Percentiles rank a stretch among this genome's conserved stretches.
Evolutionary conservation across 2,888 invertebrate genomes (phyloP).

Genomic region (Morpho helenor): DNA sequence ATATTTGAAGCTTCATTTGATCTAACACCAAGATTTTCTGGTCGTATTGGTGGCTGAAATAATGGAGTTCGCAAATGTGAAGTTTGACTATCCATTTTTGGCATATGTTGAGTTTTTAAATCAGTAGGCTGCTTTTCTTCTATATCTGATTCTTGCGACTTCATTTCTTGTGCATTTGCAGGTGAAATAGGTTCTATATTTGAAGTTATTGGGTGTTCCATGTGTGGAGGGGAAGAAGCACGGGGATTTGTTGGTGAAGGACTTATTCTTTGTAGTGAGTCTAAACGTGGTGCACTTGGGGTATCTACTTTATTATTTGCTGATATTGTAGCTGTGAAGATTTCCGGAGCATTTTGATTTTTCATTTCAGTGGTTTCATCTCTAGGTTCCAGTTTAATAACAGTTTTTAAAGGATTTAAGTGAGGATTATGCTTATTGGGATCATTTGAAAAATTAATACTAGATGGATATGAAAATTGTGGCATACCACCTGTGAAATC

Average conservation of each 20-base stretch:
- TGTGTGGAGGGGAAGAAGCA: constrained; percentile 62
- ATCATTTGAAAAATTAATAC: constrained; percentile 62
- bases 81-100: constrained; percentile 54
- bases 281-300: constrained; percentile 61
- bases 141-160: constrained; percentile 53
- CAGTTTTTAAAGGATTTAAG: constrained; percentile 70
- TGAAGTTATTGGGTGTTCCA: constrained; percentile 62
- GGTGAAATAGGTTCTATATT: constrained; percentile 70
- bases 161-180: constrained; percentile 64
- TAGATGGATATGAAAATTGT: constrained; percentile 59
- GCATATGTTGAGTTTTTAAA: constrained; percentile 60
- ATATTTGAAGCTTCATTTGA: constrained; percentile 53
- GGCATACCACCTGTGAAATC: constrained; percentile 63
- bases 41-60: constrained; percentile 58
- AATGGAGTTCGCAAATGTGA: constrained; percentile 50
- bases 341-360: constrained; percentile 69
- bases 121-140: constrained; percentile 72
- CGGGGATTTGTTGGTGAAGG: constrained; percentile 66
- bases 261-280: constrained; percentile 65
- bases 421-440: constrained; percentile 64
- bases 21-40: constrained; percentile 64
- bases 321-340: constrained; percentile 72
- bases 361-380: constrained; percentile 70
- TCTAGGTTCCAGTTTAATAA: constrained; percentile 73
- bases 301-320: constrained; percentile 65